Conservation (phyloP, 2,888 invertebrate genomes). For the Synanthedon vespiformis region DNA sequence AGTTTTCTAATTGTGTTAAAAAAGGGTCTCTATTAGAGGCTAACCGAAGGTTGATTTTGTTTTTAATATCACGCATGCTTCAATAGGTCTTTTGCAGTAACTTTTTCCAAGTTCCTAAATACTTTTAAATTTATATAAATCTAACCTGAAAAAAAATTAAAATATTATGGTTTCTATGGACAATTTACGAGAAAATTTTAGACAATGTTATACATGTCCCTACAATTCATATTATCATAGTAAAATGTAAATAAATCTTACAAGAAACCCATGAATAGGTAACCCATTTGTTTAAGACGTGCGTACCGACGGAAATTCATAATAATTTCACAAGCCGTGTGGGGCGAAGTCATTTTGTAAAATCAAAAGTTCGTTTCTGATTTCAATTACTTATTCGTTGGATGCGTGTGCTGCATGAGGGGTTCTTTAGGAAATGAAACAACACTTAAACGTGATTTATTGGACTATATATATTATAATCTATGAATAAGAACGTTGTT, state of each 20-base stretch:
- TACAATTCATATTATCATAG: too few species aligned
- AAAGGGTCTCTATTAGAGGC: too few species aligned
- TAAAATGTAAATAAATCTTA: neutral
- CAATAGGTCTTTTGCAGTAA: too few species aligned
- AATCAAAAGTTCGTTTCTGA: constrained; percentile 68
- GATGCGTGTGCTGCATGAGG: constrained; percentile 60
- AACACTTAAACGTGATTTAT: constrained; percentile 68
- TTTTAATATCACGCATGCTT: too few species aligned
- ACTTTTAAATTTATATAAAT: too few species aligned
- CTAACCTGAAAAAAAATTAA: too few species aligned
- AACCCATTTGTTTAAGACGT: constrained; percentile 34
- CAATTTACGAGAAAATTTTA: too few species aligned
- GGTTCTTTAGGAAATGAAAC: constrained; percentile 64
- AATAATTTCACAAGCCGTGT: constrained; percentile 52
- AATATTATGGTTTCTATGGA: too few species aligned
- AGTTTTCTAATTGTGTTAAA: too few species aligned
- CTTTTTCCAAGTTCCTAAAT: too few species aligned
- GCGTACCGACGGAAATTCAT: constrained; percentile 53
- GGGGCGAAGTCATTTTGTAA: constrained; percentile 55
- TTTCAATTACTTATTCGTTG: constrained; percentile 69
- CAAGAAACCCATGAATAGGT: constrained; percentile 11
- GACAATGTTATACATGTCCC: too few species aligned
- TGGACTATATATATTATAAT: constrained; percentile 56
- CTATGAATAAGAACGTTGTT: constrained; percentile 61
- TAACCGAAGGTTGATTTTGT: too few species aligned